phyloP scores from a whole-genome alignment of 2,113 vertebrate genomes.

The Orthonyx spaldingii region DNA sequence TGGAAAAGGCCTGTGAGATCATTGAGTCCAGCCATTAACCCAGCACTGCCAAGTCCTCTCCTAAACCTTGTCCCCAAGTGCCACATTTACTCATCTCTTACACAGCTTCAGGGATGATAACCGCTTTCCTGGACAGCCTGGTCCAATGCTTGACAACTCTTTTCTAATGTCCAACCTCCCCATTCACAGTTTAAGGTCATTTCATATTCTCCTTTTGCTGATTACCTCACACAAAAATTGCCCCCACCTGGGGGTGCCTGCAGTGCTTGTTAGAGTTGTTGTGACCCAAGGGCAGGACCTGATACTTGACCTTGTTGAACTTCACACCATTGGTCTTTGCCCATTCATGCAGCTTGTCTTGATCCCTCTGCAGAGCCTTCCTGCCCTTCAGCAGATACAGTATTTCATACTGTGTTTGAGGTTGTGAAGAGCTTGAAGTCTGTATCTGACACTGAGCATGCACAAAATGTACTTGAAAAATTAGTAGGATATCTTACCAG shows the following conservation, averaged over 20 bases:
- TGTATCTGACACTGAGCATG: not conserved
- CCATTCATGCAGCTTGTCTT: not conserved
- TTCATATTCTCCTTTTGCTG: not conserved
- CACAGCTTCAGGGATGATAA: not conserved
- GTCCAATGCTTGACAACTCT: not conserved
- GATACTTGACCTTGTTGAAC: accelerated
- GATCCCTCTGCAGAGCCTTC: not conserved
- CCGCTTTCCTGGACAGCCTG: not conserved
- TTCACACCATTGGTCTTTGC: accelerated
- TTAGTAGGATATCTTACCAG: not conserved
- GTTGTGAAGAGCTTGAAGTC: not conserved
- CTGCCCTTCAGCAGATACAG: not conserved
- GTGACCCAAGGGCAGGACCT: accelerated
- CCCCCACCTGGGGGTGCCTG: not conserved
- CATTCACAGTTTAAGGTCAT: accelerated
- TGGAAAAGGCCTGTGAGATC: not conserved
- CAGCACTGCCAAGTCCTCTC: not conserved
- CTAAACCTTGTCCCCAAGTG: not conserved
- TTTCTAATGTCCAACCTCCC: not conserved
- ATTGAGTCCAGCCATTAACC: accelerated
- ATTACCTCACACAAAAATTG: not conserved
- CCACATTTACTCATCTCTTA: accelerated
- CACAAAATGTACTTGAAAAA: not conserved
- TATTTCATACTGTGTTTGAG: not conserved
- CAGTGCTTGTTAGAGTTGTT: accelerated